phyloP scores from a whole-genome alignment of 2,113 vertebrate genomes.

The Corythaeola cristata region DNA sequence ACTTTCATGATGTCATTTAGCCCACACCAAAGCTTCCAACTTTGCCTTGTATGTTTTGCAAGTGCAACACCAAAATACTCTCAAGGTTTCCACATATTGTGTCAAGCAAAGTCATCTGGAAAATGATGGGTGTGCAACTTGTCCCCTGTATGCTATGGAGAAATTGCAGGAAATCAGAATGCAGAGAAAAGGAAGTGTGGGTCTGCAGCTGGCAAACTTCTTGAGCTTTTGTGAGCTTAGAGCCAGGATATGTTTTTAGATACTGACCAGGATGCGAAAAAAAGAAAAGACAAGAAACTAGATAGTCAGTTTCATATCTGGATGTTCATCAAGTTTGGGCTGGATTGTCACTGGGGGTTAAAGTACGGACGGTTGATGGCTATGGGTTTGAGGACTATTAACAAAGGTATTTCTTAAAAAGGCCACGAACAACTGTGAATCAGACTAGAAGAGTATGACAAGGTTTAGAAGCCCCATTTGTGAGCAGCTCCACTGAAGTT shows the following conservation, averaged over 20 bases:
- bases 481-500: background rate
- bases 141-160: background rate
- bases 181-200: background rate
- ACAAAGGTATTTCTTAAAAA: background rate
- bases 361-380: background rate
- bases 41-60: background rate
- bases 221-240: background rate
- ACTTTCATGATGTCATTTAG: background rate
- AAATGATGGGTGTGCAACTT: background rate
- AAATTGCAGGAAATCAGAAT: background rate
- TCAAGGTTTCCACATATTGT: background rate
- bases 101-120: background rate
- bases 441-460: background rate
- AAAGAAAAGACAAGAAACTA: background rate
- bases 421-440: background rate
- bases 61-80: background rate
- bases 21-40: background rate
- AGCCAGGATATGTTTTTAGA: background rate
- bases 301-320: background rate
- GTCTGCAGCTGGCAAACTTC: background rate
- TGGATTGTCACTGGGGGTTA: background rate
- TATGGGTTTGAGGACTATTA: background rate
- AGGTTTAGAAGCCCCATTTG: background rate
- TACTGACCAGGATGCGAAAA: background rate
- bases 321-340: background rate